Percentiles rank a stretch among this genome's conserved stretches.
Conservation (phyloP, 2,113 vertebrate genomes). For the Lophotis ruficrista region DNA sequence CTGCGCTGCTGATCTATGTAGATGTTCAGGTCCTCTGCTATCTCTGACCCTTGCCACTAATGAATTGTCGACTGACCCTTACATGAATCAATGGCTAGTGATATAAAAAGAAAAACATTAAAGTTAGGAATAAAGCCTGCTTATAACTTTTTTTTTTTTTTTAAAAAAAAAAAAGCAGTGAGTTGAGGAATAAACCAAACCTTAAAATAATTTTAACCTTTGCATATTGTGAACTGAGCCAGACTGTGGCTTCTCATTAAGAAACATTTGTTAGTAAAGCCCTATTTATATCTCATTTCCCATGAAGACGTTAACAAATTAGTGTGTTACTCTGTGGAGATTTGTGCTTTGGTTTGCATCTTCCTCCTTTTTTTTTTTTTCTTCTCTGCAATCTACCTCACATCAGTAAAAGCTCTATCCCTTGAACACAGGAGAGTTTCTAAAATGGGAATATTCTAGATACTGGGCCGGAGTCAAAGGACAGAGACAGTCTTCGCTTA, state of each 20-base stretch:
- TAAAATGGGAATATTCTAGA: slow-evolving; percentile 34
- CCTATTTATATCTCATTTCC: neutral
- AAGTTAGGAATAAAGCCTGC: neutral
- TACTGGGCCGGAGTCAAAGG: neutral
- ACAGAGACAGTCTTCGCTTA: neutral
- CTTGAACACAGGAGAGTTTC: neutral
- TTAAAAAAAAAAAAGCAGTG: neutral
- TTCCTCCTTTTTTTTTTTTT: neutral
- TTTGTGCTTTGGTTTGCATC: neutral
- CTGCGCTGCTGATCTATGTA: neutral
- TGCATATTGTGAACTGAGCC: neutral
- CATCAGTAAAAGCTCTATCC: neutral
- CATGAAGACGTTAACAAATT: neutral
- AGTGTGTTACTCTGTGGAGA: neutral
- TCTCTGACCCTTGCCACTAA: neutral
- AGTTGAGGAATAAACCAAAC: neutral
- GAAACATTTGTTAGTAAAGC: neutral
- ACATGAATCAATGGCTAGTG: neutral
- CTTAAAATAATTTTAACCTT: neutral
- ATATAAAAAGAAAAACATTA: neutral
- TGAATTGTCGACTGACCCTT: too few relatives aligned
- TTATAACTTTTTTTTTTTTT: neutral
- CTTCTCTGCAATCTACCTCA: neutral
- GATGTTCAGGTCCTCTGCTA: neutral
- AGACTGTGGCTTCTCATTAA: neutral